Evolutionary conservation across 2,888 invertebrate genomes (phyloP), one percentile per base, ranked within the genome.

Genomic region (Terebella lapidaria): DNA sequence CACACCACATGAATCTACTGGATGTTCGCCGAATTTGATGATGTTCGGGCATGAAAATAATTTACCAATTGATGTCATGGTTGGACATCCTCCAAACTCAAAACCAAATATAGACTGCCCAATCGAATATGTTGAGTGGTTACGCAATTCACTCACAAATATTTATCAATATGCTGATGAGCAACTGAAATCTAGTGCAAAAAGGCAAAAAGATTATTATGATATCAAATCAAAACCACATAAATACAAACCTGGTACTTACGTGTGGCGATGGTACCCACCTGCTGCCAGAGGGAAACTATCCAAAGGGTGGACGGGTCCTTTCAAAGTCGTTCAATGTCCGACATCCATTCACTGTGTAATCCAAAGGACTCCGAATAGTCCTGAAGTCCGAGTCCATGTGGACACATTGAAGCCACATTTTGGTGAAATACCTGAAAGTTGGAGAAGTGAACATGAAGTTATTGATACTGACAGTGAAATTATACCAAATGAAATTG

Each of bases 21-120:
- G 52, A 0, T 65, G 47, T 30, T 58, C 61, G n/a, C 69, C 67
- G 42, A 60, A 60, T 49, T 20, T 47, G 2, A 35, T 68, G 22
- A 62, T 67, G 61, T 54, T 67, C 1, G 62, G 66, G 26, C 52
- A 61, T 25, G 67, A 67, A 56, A 57, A 53, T 15, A 35, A 45
- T 30, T 58, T 47, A 27, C 70, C 67, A 47, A 53, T 66, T 55
- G 69, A 66, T 58, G 25, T 66, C 25, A 65, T 65, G 56, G 22
- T 54, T 49, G 49, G 49, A 18, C 49, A 5, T 18, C 49, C 49
- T 24, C 15, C 49, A 49, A 5, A 20, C 10, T 5, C 15, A 20
- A 24, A 24, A 20, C 18, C 35, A 15, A 22, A 10, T 5, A 20
- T 5, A 5, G 10, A 22, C 4, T 53, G 53, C 20, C 27, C 24